Conservation (phyloP, 1,140 invertebrate species). For the Acromyrmex heyeri region DNA sequence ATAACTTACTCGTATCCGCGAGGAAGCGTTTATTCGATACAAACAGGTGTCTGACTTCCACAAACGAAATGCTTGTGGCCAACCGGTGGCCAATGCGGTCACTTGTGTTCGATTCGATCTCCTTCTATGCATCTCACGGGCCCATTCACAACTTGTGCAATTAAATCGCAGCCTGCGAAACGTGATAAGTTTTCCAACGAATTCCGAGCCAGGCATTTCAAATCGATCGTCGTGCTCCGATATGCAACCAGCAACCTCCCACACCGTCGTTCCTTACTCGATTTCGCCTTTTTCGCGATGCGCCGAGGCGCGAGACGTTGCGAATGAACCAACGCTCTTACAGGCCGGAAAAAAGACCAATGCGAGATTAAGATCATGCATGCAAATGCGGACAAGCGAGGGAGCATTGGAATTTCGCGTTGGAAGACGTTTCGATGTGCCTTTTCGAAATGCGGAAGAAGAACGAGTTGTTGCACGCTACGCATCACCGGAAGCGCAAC, state of each 20-base stretch:
- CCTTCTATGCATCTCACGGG: constrained; percentile 32
- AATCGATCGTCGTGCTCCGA: constrained; percentile 25
- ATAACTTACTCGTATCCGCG: constrained; percentile 30
- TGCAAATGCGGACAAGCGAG: constrained; percentile 55
- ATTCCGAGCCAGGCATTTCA: constrained; percentile 9
- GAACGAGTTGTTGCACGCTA: constrained; percentile 29
- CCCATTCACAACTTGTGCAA: constrained; percentile 39
- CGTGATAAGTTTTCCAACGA: constrained; percentile 40
- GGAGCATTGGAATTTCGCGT: constrained; percentile 38
- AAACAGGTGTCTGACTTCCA: constrained; percentile 32
- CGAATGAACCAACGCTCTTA: constrained; percentile 61
- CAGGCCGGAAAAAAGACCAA: constrained; percentile 23
- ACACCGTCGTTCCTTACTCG: constrained; percentile 6
- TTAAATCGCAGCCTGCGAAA: constrained; percentile 44
- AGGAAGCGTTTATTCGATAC: constrained; percentile 36
- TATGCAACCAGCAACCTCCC: constrained; percentile 1
- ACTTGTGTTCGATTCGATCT: constrained; percentile 36
- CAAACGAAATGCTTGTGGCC: constrained; percentile 56
- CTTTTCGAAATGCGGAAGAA: constrained; percentile 33
- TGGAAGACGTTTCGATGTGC: constrained; percentile 43
- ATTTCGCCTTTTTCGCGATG: constrained; percentile 44
- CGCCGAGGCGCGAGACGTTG: constrained; percentile 46
- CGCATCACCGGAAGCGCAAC: constrained; percentile 18
- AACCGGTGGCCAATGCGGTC: constrained; percentile 37
- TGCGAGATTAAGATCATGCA: constrained; percentile 60